phyloP scores from a whole-genome alignment of 1,140 invertebrate genomes.

The Euborellia annulipes region DNA sequence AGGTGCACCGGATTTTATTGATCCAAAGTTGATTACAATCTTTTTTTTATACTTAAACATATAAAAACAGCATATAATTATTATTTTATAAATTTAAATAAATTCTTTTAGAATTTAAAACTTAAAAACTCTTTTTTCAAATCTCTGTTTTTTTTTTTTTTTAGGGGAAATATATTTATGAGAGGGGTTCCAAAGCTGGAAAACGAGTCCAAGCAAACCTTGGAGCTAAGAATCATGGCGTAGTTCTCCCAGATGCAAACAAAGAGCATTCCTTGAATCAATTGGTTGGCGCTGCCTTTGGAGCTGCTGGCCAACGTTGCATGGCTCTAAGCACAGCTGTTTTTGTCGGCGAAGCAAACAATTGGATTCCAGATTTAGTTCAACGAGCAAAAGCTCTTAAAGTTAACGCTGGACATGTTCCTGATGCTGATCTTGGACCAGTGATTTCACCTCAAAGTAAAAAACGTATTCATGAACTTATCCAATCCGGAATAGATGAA shows the following conservation, averaged over 20 bases:
- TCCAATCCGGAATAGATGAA: slow-evolving; percentile 77
- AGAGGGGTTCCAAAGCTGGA: slow-evolving; percentile 70
- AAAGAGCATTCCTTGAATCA: slow-evolving; percentile 92
- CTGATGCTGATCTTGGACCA: slow-evolving; percentile 91
- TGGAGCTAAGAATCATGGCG: slow-evolving; percentile 98
- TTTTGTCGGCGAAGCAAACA: slow-evolving; percentile 84
- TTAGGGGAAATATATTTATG: slow-evolving; percentile 91
- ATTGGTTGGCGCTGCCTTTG: slow-evolving; percentile 90
- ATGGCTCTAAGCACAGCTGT: slow-evolving; percentile 97
- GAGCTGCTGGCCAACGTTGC: slow-evolving; percentile 84
- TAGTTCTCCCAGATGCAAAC: slow-evolving; percentile 93
- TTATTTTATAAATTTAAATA: too few species aligned
- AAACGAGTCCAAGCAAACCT: slow-evolving; percentile 97
- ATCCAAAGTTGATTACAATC: not conserved
- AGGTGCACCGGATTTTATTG: too few species aligned
- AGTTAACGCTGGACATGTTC: slow-evolving; percentile 80
- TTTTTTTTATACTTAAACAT: slow-evolving; percentile 5
- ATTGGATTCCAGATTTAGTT: slow-evolving; percentile 90
- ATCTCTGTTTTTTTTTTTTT: too few species aligned
- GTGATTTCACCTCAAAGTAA: slow-evolving; percentile 90
- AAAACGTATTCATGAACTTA: slow-evolving; percentile 64
- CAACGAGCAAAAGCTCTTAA: slow-evolving; percentile 75
- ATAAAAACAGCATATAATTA: slow-evolving; percentile 1
- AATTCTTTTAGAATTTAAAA: too few species aligned
- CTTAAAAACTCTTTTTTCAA: too few species aligned